Percentiles rank a stretch among this genome's conserved stretches.
phyloP scores from a whole-genome alignment of 2,113 vertebrate genomes.

The Donacobius atricapilla region DNA sequence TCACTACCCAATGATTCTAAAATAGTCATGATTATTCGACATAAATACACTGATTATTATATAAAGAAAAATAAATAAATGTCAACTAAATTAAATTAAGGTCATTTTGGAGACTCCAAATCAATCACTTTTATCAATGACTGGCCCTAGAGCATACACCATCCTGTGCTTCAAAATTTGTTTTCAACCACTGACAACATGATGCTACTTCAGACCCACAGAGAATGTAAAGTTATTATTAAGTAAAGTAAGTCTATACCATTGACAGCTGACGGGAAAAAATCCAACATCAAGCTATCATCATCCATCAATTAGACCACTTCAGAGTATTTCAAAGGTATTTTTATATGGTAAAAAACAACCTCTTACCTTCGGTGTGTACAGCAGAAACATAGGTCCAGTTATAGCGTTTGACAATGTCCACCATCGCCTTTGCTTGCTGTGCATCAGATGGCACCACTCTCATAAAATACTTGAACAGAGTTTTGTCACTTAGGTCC shows the following conservation, averaged over 20 bases:
- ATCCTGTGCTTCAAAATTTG: neutral
- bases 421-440: constrained; percentile 97
- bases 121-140: neutral
- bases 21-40: neutral
- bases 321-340: neutral
- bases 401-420: constrained; percentile 98
- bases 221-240: neutral
- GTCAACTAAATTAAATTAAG: neutral
- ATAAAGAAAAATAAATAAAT: neutral
- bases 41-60: neutral
- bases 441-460: constrained; percentile 96
- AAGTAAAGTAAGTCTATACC: neutral
- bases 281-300: neutral
- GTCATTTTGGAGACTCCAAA: neutral
- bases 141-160: neutral
- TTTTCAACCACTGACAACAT: neutral
- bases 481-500: constrained; percentile 96
- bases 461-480: constrained; percentile 98
- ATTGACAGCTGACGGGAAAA: neutral
- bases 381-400: constrained; percentile 99
- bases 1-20: neutral
- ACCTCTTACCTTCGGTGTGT: constrained; percentile 90
- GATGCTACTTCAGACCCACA: neutral
- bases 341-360: neutral
- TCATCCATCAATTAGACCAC: neutral